Base-by-base conservation (phyloP, 2,888 invertebrate genomes). In the Scaptomyza flava region DNA sequence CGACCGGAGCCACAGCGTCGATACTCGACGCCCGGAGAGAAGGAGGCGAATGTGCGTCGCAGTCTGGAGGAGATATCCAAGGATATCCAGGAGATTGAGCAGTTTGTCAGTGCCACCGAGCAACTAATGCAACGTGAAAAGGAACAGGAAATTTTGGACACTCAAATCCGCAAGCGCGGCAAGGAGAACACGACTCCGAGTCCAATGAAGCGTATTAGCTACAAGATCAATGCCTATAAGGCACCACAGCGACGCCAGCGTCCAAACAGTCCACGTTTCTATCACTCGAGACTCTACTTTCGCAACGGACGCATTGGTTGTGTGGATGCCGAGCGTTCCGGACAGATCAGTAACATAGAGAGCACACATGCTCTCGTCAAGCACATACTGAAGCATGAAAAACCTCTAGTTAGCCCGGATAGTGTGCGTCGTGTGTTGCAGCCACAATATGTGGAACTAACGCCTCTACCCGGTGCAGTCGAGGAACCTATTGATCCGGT, bases 31-130 rank as follows among this genome's bases (percentile, higher is more conserved):
- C 91, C 90, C 1, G 88, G 89, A 11, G 86, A 91, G 68, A 91
- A 91, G 64, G 91, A 91, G 68, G 89, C 90, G 0, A 83, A 89
- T 17, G 90, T 92, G 11, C 86, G 91, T 0, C 89, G 89, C 20
- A 92, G 92, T 71, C 79, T 92, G 41, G 92, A 92, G 59, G 92
- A 92, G 75, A 92, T 92, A 36, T 90, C 91, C 38, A 91, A 91
- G 61, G 92, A 92, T 46, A 90, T 92, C 9, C 89, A 90, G 54
- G 92, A 92, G 75, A 92, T 92, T 27, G 92, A 92, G 59, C 91
- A 92, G 63, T 92, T 92, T 57, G 81, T 92, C 4, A 91, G 90
- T 8, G 91, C 91, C 23, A 91, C 91, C 0, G 92, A 92, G 68
- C 90, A 91, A 65, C 71, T 92, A 20, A 77, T 92, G 58, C 87